phyloP scores from a whole-genome alignment of 2,797 vertebrate species.

The Cirrhinus molitorella region DNA sequence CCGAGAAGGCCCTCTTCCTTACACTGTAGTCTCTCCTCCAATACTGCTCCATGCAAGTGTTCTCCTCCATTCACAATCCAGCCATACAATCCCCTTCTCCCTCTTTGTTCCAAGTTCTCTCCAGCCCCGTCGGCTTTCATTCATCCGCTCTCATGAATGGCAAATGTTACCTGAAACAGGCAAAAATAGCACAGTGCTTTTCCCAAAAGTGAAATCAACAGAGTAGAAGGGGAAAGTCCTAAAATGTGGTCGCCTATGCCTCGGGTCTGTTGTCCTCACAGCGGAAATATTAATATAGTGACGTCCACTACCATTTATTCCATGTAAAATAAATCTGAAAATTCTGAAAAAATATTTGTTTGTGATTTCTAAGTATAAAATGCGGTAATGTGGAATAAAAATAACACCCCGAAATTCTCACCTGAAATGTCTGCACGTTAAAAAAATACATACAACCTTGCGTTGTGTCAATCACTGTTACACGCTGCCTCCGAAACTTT shows the following conservation, averaged over 20 bases:
- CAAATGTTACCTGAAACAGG: conserved; percentile 63
- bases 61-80: conserved; percentile 74
- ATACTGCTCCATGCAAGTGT: conserved; percentile 65
- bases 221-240: conserved; percentile 12
- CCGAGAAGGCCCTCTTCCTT: conserved; percentile 61
- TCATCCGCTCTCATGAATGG: conserved; percentile 68
- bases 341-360: not conserved
- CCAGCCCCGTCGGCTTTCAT: conserved; percentile 70
- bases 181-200: conserved; percentile 42
- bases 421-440: too few species aligned
- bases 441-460: too few species aligned
- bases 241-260: not conserved
- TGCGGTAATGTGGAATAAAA: not conserved
- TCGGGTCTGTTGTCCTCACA: not conserved
- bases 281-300: not conserved
- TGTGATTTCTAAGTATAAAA: not conserved
- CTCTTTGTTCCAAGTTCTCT: conserved; percentile 74
- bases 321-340: too few species aligned
- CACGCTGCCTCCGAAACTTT: too few species aligned
- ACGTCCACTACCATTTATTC: not conserved
- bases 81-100: conserved; percentile 80
- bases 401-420: not conserved
- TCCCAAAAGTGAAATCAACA: conserved; percentile 41
- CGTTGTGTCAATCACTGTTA: too few species aligned
- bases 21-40: conserved; percentile 64